phyloP scores from a whole-genome alignment of 1,140 invertebrate genomes.

The Drosophila tristis region DNA sequence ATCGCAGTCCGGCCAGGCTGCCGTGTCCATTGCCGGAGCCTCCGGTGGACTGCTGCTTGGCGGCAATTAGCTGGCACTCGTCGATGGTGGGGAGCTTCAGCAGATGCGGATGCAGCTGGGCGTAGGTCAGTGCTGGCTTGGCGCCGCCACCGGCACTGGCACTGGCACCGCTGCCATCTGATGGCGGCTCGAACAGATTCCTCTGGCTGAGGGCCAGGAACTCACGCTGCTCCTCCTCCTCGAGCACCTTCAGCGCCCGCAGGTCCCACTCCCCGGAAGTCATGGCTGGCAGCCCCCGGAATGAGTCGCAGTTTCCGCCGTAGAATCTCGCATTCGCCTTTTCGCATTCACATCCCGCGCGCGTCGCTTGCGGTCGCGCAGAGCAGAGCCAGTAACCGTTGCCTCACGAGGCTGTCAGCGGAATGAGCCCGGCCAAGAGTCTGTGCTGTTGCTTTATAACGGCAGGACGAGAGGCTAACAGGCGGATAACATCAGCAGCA shows the following conservation, averaged over 20 bases:
- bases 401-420: constrained; percentile 57
- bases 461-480: constrained; percentile 32
- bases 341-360: too few species aligned
- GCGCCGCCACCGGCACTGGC: constrained; percentile 9
- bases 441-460: constrained; percentile 67
- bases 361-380: too few species aligned
- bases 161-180: constrained; percentile 2
- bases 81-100: constrained; percentile 77
- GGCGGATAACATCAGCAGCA: constrained; percentile 39
- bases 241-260: constrained; percentile 79
- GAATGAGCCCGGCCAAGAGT: constrained; percentile 48
- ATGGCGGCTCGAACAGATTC: constrained; percentile 62
- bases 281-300: constrained; percentile 46
- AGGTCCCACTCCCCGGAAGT: constrained; percentile 83
- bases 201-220: constrained; percentile 76
- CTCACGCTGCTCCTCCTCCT: constrained; percentile 79
- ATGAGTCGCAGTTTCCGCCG: too few species aligned
- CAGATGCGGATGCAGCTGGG: constrained; percentile 74
- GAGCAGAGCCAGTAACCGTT: constrained; percentile 39
- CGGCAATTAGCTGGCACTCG: constrained; percentile 72
- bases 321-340: too few species aligned
- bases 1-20: constrained; percentile 55
- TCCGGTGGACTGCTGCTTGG: constrained; percentile 47
- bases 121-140: constrained; percentile 58
- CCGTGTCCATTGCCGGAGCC: constrained; percentile 11